Conservation (phyloP, 1,140 invertebrate genomes). For the Chlorops oryzae region DNA sequence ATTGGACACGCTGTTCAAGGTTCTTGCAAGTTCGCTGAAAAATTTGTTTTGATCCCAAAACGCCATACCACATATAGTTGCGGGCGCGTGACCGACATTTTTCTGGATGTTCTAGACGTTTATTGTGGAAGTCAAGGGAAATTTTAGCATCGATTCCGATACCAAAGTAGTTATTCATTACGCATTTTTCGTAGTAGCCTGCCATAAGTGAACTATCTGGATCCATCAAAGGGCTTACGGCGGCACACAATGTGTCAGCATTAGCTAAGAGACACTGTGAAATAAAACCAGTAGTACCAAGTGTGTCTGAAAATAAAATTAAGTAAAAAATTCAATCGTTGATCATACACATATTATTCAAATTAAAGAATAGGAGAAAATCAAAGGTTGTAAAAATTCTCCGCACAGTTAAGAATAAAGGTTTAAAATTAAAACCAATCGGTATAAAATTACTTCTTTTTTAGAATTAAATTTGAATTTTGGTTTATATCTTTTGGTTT, state of each 20-base stretch:
- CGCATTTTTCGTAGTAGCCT: slow-evolving; percentile 88
- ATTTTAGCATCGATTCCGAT: slow-evolving; percentile 99
- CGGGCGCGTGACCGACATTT: slow-evolving; percentile 90
- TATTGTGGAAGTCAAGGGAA: slow-evolving; percentile 94
- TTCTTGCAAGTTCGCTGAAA: slow-evolving; percentile 91
- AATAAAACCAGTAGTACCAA: slow-evolving; percentile 68
- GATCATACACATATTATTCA: no score
- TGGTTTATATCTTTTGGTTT: no score
- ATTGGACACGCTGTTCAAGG: slow-evolving; percentile 86
- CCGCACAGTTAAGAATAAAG: no score
- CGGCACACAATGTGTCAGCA: slow-evolving; percentile 92
- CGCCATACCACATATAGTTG: slow-evolving; percentile 97
- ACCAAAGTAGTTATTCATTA: slow-evolving; percentile 99
- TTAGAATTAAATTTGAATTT: no score
- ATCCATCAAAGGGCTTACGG: slow-evolving; percentile 88
- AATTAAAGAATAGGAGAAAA: no score
- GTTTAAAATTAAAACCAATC: no score
- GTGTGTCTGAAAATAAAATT: slow-evolving; percentile 58
- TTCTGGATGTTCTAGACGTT: slow-evolving; percentile 95
- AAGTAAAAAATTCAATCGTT: no score
- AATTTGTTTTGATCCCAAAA: slow-evolving; percentile 88
- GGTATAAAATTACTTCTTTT: no score
- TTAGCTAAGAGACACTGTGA: slow-evolving; percentile 89
- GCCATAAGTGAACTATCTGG: slow-evolving; percentile 83
- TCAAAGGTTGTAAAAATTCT: no score